Percentiles rank a stretch among this genome's conserved stretches.
phyloP scores from a whole-genome alignment of 2,113 vertebrate species.

The Zeus faber region DNA sequence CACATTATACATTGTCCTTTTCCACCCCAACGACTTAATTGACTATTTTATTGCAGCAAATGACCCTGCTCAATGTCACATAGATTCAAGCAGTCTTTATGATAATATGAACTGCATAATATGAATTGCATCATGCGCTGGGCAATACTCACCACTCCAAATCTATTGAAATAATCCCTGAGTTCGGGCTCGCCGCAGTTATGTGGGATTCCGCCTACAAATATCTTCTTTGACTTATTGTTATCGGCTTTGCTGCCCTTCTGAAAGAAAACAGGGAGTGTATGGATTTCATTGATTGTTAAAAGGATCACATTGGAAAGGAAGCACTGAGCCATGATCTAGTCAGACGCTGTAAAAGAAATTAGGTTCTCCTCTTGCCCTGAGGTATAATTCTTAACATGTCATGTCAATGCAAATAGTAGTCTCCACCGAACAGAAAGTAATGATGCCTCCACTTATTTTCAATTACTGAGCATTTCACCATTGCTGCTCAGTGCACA shows the following conservation, averaged over 20 bases:
- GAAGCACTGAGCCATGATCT: constrained; percentile 60
- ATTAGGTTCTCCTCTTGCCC: constrained; percentile 65
- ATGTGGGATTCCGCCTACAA: constrained; percentile 99
- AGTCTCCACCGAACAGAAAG: constrained; percentile 59
- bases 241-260: constrained; percentile 95
- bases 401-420: constrained; percentile 71
- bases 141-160: constrained; percentile 94
- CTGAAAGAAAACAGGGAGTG: constrained; percentile 79
- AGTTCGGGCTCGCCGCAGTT: constrained; percentile 99
- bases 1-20: constrained; percentile 30
- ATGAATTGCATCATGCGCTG: constrained; percentile 23
- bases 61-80: constrained; percentile 47
- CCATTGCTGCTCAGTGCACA: constrained; percentile 13
- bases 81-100: constrained; percentile 38
- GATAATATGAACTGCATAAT: constrained; percentile 25
- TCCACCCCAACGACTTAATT: not conserved
- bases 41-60: not conserved
- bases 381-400: constrained; percentile 70
- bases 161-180: constrained; percentile 99
- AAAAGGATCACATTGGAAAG: constrained; percentile 44
- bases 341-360: constrained; percentile 63
- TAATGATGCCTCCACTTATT: constrained; percentile 47
- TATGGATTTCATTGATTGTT: constrained; percentile 58
- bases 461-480: constrained; percentile 33
- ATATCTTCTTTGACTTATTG: constrained; percentile 99